A percentile compares a stretch with the other conserved stretches of the same genome.
Conservation (phyloP, 2,888 invertebrate species). For the Lasius fuliginosus region DNA sequence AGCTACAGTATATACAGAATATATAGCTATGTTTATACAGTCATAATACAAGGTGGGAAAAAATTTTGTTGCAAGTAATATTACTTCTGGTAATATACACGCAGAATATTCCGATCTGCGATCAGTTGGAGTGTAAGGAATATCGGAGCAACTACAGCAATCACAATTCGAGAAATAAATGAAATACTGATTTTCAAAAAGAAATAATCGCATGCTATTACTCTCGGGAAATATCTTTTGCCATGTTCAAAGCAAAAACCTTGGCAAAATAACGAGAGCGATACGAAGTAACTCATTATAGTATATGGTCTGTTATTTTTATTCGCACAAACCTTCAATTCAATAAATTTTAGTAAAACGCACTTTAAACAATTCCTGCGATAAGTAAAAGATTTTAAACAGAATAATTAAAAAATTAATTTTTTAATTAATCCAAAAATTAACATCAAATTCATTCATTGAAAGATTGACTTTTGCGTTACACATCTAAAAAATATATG, state of each 20-base stretch:
- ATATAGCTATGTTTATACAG: not conserved
- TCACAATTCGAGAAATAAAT: slow-evolving; percentile 43
- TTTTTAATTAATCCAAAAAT: not conserved
- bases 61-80: not conserved
- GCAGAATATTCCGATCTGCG: slow-evolving; percentile 1
- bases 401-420: slow-evolving; percentile 7
- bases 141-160: slow-evolving; percentile 21
- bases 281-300: slow-evolving; percentile 49
- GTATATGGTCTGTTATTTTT: slow-evolving; percentile 45
- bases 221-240: slow-evolving; percentile 67
- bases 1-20: not conserved
- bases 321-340: slow-evolving; percentile 20
- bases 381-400: slow-evolving; percentile 3
- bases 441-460: not conserved
- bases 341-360: not conserved
- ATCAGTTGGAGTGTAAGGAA: not conserved
- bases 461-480: not conserved
- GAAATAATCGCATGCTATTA: slow-evolving; percentile 63
- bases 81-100: not conserved
- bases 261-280: slow-evolving; percentile 55
- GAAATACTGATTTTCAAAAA: slow-evolving; percentile 37
- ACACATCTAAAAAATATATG: not conserved
- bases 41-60: not conserved
- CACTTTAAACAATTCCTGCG: not conserved
- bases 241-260: slow-evolving; percentile 65